phyloP scores from a whole-genome alignment of 2,113 vertebrate genomes.

The Megaceryle torquata region DNA sequence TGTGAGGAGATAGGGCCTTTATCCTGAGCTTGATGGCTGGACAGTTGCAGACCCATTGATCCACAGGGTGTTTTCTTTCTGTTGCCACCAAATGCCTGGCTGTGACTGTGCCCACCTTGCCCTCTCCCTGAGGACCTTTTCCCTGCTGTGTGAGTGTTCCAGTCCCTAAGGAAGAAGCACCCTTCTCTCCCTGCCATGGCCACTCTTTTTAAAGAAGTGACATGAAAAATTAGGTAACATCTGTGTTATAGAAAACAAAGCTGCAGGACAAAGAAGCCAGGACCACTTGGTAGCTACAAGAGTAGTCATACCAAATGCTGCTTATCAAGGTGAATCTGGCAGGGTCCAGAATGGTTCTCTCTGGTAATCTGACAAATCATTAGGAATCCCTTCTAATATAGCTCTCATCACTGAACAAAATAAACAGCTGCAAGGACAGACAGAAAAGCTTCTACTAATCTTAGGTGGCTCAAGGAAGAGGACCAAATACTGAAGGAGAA shows the following conservation, averaged over 20 bases:
- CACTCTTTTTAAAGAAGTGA: neutral
- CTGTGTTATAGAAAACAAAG: neutral
- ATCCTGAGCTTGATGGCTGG: neutral
- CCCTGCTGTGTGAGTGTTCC: neutral
- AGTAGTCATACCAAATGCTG: neutral
- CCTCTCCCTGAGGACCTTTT: fast-evolving
- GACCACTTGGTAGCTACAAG: neutral
- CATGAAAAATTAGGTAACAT: fast-evolving
- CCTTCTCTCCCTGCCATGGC: neutral
- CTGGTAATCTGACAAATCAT: neutral
- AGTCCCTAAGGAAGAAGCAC: neutral
- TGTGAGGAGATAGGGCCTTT: neutral
- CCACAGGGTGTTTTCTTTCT: neutral
- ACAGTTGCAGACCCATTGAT: neutral
- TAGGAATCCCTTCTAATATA: neutral
- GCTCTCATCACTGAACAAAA: neutral
- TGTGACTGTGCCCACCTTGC: neutral
- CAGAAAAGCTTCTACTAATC: neutral
- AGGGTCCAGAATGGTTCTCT: neutral
- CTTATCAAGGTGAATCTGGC: neutral
- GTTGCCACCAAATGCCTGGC: neutral
- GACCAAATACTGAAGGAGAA: neutral
- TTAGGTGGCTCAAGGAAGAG: neutral
- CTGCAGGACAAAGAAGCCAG: neutral
- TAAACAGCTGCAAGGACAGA: neutral